Percentiles rank a stretch among this genome's conserved stretches.
These are phyloP conservation scores for Metopia argyrocephala DNA, from an alignment of 2,888 invertebrate species.

Conservation along the genomic window DNA sequence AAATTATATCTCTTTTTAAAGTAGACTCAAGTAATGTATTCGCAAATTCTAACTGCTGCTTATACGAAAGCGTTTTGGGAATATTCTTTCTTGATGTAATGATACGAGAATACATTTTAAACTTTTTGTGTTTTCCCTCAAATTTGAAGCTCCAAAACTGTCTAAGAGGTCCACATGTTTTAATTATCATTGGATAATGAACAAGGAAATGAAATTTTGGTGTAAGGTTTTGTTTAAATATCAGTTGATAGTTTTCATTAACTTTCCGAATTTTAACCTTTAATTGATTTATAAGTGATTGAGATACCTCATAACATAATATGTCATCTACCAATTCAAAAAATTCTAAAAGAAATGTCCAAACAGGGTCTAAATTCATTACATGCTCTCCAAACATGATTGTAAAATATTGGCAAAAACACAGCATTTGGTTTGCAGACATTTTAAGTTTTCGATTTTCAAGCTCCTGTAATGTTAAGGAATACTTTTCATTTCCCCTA, in stretches of 20 bases:
- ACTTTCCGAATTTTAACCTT: background rate
- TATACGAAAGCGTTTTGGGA: slow-evolving; percentile 18
- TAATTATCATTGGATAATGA: background rate
- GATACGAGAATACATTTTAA: too few species aligned
- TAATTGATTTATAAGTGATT: background rate
- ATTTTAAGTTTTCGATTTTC: slow-evolving; percentile 18
- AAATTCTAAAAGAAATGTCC: background rate
- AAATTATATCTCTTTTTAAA: background rate
- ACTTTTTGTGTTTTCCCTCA: slow-evolving; percentile 23
- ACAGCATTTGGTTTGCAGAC: slow-evolving; percentile 22
- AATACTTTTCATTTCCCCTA: background rate
- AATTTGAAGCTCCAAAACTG: slow-evolving; percentile 29
- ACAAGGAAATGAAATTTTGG: slow-evolving; percentile 1
- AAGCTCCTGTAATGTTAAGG: background rate
- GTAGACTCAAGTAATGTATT: background rate
- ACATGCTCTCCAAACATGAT: background rate
- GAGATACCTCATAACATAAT: background rate
- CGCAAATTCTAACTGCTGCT: slow-evolving; percentile 12
- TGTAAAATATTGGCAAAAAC: slow-evolving; percentile 10
- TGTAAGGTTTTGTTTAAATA: too few species aligned
- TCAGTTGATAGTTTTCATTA: background rate
- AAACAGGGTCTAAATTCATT: background rate
- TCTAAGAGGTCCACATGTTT: background rate
- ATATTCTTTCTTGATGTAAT: slow-evolving; percentile 20
- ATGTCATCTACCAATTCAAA: background rate